Percentiles rank a stretch among this genome's conserved stretches.
Conservation (phyloP, 2,797 vertebrate species). For the Parambassis ranga region DNA sequence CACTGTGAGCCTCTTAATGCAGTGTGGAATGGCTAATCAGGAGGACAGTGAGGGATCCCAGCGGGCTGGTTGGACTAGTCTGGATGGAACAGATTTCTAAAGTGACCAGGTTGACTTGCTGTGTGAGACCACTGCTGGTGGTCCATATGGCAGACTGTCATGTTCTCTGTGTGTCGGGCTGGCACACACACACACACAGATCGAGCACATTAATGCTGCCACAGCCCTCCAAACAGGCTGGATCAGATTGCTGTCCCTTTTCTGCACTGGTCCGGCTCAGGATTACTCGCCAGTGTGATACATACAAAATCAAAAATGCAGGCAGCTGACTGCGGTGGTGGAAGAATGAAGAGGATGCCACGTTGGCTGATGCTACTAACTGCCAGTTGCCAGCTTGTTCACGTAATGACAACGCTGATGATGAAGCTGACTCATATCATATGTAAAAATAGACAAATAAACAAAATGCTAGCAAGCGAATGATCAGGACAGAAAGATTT, state of each 20-base stretch:
- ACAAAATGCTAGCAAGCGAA: too few species aligned
- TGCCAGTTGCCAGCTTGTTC: background rate
- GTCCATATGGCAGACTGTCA: constrained; percentile 66
- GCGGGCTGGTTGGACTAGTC: constrained; percentile 39
- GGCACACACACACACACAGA: background rate
- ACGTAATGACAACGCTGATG: background rate
- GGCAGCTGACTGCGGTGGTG: background rate
- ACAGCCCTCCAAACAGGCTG: background rate
- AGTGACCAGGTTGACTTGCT: constrained; percentile 65
- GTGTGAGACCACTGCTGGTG: constrained; percentile 48
- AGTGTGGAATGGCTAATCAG: constrained; percentile 48
- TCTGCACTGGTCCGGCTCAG: background rate
- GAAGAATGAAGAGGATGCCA: background rate
- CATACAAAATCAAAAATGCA: background rate
- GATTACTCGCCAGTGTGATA: background rate
- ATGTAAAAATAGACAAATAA: background rate
- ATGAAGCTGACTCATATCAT: background rate
- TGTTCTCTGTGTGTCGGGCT: constrained; percentile 40
- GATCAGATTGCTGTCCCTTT: constrained; percentile 1
- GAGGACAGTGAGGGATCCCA: constrained; percentile 41
- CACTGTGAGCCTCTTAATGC: constrained; percentile 27
- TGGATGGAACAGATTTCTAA: constrained; percentile 62
- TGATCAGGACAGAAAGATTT: too few species aligned
- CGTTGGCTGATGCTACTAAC: background rate
- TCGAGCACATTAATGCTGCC: background rate